Evolutionary conservation across 2,113 vertebrate species (phyloP).

Genomic region (Notarius quadriscutis): DNA sequence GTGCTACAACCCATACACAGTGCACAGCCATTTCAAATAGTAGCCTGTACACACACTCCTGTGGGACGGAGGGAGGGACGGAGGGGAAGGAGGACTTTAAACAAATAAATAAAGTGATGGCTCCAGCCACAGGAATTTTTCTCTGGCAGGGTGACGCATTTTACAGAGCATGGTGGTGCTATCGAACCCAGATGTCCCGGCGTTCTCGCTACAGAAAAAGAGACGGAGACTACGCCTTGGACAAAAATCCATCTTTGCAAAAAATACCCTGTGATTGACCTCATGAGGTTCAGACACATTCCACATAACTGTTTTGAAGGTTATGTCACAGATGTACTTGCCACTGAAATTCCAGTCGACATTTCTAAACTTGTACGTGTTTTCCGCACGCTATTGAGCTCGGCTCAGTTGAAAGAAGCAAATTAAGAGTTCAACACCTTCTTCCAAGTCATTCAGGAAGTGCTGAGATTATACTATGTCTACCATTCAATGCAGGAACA

Average conservation of each 20-base stretch:
- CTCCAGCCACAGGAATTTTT: slow-evolving; percentile 89
- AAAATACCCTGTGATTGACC: slow-evolving; percentile 37
- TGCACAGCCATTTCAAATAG: slow-evolving; percentile 75
- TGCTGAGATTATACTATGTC: neutral
- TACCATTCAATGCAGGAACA: neutral
- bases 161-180: slow-evolving; percentile 80
- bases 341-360: neutral
- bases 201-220: slow-evolving; percentile 26
- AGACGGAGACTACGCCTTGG: slow-evolving; percentile 19
- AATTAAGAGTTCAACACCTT: slow-evolving; percentile 10
- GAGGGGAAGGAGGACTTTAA: slow-evolving; percentile 74
- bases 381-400: neutral
- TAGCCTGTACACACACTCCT: slow-evolving; percentile 58
- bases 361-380: neutral
- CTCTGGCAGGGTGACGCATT: slow-evolving; percentile 77
- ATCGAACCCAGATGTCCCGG: slow-evolving; percentile 87
- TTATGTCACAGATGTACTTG: slow-evolving; percentile 8
- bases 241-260: slow-evolving; percentile 16
- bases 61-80: slow-evolving; percentile 15
- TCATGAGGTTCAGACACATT: neutral
- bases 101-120: slow-evolving; percentile 88
- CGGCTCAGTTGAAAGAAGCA: neutral
- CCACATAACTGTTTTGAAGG: neutral
- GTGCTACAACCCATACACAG: slow-evolving; percentile 64
- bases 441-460: neutral